Evolutionary conservation across 2,888 invertebrate genomes (phyloP), one percentile per base, ranked within the genome.

Genomic region (Brenthis ino): DNA sequence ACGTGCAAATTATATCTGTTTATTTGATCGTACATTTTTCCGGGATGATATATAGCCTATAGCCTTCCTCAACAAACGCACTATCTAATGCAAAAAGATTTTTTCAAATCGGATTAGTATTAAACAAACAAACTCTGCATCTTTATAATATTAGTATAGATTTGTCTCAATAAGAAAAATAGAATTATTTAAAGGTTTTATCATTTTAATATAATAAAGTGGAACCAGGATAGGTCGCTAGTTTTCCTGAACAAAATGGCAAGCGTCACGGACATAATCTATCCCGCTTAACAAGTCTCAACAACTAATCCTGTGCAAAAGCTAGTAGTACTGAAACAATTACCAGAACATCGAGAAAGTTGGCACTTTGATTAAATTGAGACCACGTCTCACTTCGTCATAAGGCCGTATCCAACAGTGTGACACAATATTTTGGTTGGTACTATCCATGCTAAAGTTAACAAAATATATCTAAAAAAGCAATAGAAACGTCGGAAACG

Each of bases 301-400:
- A 71, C 75, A 76, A 77, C 77, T 79, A 81, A 80, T 79, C 79
- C 74, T 74, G 71, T 74, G 75, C 72, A 76, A 76, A 75, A 77
- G 75, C 77, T 77, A 67, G 61, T 63, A 63, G 56, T 77, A 70
- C 75, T 75, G 77, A 83, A 85, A 85, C 85, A 84, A 86, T 86
- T 86, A 84, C 81, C 77, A 72, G 78, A 79, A 77, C 79, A 82
- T 82, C 79, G 76, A 74, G 78, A 80, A 82, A 86, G 84, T 86
- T 83, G 81, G 77, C 77, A 79, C 79, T 83, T 81, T 86, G 85
- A 86, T 87, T 86, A 85, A 85, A 84, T 80, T 78, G 79, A 82
- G 78, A 83, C 83, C 83, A 76, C 80, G 64, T 65, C 67, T 51
- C 69, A 60, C 64, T 60, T 67, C 68, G 63, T 60, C 68, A 68